Percentiles rank a stretch among this genome's conserved stretches.
Evolutionary conservation across 2,888 invertebrate genomes (phyloP).

Genomic region (Sarcophaga variegata): DNA sequence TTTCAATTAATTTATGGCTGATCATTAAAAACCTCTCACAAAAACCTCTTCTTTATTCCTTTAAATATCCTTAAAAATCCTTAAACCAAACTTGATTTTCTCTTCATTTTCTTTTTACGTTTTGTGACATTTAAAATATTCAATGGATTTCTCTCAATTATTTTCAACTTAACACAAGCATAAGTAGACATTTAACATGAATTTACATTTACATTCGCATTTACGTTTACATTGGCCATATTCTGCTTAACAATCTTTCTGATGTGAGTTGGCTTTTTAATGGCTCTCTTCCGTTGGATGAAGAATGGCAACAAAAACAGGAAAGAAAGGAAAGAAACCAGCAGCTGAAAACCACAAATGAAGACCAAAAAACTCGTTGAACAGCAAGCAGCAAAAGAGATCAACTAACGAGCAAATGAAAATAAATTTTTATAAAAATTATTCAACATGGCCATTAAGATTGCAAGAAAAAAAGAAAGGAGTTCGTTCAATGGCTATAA

Average conservation of each 20-base stretch:
- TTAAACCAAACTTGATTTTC: neutral
- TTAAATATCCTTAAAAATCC: too few species aligned
- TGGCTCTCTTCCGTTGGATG: slow-evolving; percentile 33
- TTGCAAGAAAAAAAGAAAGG: too few species aligned
- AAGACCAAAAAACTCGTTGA: neutral
- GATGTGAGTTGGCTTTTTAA: slow-evolving; percentile 35
- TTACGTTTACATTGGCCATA: slow-evolving; percentile 3
- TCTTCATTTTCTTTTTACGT: neutral
- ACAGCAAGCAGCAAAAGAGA: neutral
- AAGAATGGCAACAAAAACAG: neutral
- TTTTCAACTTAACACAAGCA: slow-evolving; percentile 43
- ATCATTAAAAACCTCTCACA: too few species aligned
- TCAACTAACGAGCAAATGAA: neutral
- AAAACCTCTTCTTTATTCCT: too few species aligned
- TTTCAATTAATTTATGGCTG: too few species aligned
- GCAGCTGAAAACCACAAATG: neutral
- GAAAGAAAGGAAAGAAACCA: neutral
- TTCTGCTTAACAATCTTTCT: slow-evolving; percentile 1
- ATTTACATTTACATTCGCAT: slow-evolving; percentile 8
- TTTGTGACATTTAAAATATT: slow-evolving; percentile 43
- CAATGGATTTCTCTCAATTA: slow-evolving; percentile 57
- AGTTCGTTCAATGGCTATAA: slow-evolving; percentile 16
- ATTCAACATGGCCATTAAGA: neutral
- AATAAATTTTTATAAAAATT: neutral
- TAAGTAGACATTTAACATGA: slow-evolving; percentile 43